Evolutionary conservation across 2,888 invertebrate genomes (phyloP).

Genomic region (Orchesella flavescens): DNA sequence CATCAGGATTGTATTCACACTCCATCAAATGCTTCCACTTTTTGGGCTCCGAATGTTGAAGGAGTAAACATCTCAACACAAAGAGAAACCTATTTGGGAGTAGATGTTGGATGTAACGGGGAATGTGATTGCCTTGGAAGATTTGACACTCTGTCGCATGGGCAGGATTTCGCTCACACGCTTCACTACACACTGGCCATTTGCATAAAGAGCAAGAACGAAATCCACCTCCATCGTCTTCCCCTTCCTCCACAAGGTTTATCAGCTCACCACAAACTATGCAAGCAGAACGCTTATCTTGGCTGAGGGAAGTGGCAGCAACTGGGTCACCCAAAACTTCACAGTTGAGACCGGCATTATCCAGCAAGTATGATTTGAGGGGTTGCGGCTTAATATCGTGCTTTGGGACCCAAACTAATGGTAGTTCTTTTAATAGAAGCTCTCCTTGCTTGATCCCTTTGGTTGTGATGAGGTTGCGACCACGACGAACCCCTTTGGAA

Average conservation of each 20-base stretch:
- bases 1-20: slow-evolving; percentile 58
- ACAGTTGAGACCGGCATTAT: neutral
- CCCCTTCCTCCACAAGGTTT: neutral
- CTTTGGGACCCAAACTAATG: slow-evolving; percentile 69
- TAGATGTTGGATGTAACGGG: slow-evolving; percentile 53
- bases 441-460: slow-evolving; percentile 66
- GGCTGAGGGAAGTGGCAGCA: neutral
- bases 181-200: slow-evolving; percentile 44
- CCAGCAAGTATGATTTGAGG: neutral
- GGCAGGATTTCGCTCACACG: neutral
- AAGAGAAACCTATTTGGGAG: slow-evolving; percentile 82
- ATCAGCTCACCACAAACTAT: slow-evolving; percentile 38
- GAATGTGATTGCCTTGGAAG: slow-evolving; percentile 45
- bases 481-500: slow-evolving; percentile 44
- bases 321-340: neutral
- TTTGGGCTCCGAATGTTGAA: slow-evolving; percentile 81
- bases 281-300: slow-evolving; percentile 23
- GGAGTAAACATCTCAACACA: slow-evolving; percentile 83
- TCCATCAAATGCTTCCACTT: slow-evolving; percentile 78
- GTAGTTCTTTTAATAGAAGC: slow-evolving; percentile 64
- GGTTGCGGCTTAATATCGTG: slow-evolving; percentile 51
- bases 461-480: slow-evolving; percentile 65
- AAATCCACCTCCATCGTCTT: no score
- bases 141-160: slow-evolving; percentile 58
- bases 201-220: slow-evolving; percentile 4